A percentile compares a stretch with the other conserved stretches of the same genome.
These are phyloP conservation scores for Diogma glabrata DNA, from an alignment of 2,888 invertebrate genomes.

Conservation along the genomic window DNA sequence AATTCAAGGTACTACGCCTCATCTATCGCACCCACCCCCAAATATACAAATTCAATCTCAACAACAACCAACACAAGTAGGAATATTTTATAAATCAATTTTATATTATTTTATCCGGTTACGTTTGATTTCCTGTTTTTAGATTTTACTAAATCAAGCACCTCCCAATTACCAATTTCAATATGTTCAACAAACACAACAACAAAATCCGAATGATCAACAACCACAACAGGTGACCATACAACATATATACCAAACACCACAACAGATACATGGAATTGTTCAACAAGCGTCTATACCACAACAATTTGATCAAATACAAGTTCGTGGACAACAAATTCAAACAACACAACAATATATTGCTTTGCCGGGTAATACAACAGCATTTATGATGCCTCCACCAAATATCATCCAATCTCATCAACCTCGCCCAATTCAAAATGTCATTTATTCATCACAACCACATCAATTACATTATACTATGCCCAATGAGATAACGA, in stretches of 20 bases:
- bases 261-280: slow-evolving; percentile 19
- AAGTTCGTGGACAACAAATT: slow-evolving; percentile 17
- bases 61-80: slow-evolving; percentile 18
- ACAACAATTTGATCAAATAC: slow-evolving; percentile 14
- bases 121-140: neutral
- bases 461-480: slow-evolving; percentile 8
- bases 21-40: slow-evolving; percentile 20
- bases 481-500: slow-evolving; percentile 13
- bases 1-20: slow-evolving; percentile 19
- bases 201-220: slow-evolving; percentile 13
- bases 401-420: slow-evolving; percentile 20
- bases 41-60: slow-evolving; percentile 20
- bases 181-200: slow-evolving; percentile 19
- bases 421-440: slow-evolving; percentile 18
- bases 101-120: neutral
- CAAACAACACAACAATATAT: slow-evolving; percentile 22
- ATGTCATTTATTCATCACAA: slow-evolving; percentile 12
- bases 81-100: slow-evolving; percentile 6
- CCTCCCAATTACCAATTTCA: slow-evolving; percentile 21
- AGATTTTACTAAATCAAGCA: slow-evolving; percentile 18
- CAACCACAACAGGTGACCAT: slow-evolving; percentile 20
- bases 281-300: slow-evolving; percentile 16
- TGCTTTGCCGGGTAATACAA: slow-evolving; percentile 23
- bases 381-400: slow-evolving; percentile 23
- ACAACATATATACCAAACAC: slow-evolving; percentile 21